phyloP scores from a whole-genome alignment of 2,888 invertebrate species.

The Pollenia amentaria region DNA sequence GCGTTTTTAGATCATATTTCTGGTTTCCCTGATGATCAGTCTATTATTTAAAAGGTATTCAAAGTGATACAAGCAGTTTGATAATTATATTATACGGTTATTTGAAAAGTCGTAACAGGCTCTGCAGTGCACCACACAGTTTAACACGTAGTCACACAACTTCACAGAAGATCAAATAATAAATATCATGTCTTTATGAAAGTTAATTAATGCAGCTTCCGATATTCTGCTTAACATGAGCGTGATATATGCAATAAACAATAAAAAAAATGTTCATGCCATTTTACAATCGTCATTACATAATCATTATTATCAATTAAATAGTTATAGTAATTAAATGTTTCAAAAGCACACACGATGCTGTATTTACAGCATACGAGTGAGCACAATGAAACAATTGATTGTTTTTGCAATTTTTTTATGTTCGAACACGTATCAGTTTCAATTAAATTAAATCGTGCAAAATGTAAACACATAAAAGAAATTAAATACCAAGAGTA shows the following conservation, averaged over 20 bases:
- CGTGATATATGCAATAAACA: background rate
- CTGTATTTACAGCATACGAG: slow-evolving; percentile 8
- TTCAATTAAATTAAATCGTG: slow-evolving; percentile 62
- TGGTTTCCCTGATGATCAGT: no score
- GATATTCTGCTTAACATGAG: background rate
- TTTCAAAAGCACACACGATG: slow-evolving; percentile 1
- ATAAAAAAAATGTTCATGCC: background rate
- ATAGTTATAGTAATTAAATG: slow-evolving; percentile 19
- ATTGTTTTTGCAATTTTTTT: background rate
- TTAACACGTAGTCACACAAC: background rate
- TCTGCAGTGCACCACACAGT: background rate
- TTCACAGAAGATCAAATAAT: slow-evolving; percentile 8
- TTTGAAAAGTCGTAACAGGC: background rate
- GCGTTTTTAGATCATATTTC: no score
- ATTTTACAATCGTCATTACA: background rate
- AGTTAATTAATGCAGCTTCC: slow-evolving; percentile 33
- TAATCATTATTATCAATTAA: slow-evolving; percentile 46
- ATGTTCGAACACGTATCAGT: slow-evolving; percentile 52
- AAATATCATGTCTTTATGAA: slow-evolving; percentile 14
- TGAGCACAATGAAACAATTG: background rate
- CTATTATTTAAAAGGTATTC: no score
- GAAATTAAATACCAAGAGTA: slow-evolving; percentile 27
- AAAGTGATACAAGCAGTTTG: no score
- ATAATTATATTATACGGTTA: no score
- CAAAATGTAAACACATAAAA: slow-evolving; percentile 28